A percentile compares a stretch with the other conserved stretches of the same genome.
Evolutionary conservation across 2,888 invertebrate species (phyloP).

Genomic region (Pocota personata): DNA sequence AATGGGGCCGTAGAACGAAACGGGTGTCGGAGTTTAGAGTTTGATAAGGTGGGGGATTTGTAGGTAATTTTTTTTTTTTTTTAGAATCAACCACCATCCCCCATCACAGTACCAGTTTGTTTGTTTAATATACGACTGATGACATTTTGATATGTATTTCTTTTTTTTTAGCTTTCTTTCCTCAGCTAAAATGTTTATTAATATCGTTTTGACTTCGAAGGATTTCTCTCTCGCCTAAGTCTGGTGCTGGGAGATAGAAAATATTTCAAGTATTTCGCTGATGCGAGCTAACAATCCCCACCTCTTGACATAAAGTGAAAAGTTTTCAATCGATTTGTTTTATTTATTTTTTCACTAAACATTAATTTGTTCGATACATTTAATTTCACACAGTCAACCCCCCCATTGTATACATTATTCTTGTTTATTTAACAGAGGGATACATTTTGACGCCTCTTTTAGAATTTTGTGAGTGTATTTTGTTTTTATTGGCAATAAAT

Average conservation of each 20-base stretch:
- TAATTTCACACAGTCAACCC: slow-evolving; percentile 4
- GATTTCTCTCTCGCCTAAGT: background rate
- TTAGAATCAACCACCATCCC: background rate
- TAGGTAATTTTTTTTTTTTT: background rate
- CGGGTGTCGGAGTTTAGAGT: slow-evolving; percentile 14
- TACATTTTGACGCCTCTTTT: slow-evolving; percentile 48
- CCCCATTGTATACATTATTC: background rate
- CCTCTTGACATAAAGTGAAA: slow-evolving; percentile 5
- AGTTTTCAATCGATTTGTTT: slow-evolving; percentile 38
- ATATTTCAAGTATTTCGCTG: background rate
- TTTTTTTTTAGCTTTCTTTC: background rate
- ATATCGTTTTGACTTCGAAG: slow-evolving; percentile 8
- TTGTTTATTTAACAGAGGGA: slow-evolving; percentile 32
- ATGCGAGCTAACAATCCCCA: background rate
- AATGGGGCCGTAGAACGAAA: slow-evolving; percentile 22
- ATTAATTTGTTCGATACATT: slow-evolving; percentile 55
- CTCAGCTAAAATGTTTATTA: slow-evolving; percentile 27
- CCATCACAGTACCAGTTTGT: background rate
- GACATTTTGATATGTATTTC: slow-evolving; percentile 36
- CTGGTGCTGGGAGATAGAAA: background rate
- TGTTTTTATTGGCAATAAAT: slow-evolving; percentile 59
- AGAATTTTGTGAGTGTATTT: slow-evolving; percentile 35
- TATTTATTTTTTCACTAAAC: slow-evolving; percentile 24
- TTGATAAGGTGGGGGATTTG: background rate
- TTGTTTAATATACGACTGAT: slow-evolving; percentile 16